Percentiles rank a stretch among this genome's conserved stretches.
These are phyloP conservation scores for Phaedon cochleariae DNA, from an alignment of 2,888 invertebrate species.

Conservation along the genomic window DNA sequence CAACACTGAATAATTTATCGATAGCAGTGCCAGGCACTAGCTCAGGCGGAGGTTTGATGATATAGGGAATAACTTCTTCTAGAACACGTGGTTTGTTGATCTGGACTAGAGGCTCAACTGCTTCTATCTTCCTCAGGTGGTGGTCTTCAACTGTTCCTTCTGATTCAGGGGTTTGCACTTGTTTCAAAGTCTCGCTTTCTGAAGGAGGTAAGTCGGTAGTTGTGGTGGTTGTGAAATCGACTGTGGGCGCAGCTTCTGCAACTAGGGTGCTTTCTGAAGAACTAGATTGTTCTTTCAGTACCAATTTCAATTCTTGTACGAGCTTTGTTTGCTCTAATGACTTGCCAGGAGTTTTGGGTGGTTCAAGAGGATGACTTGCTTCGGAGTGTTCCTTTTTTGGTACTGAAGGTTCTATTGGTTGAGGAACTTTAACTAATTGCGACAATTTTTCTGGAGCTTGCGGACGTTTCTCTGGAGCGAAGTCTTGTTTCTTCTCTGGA, in stretches of 20 bases:
- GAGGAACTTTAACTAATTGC: not conserved
- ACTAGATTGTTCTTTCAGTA: slow-evolving; percentile 25
- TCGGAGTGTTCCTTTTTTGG: not conserved
- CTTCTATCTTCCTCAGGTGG: slow-evolving; percentile 44
- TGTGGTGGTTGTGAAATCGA: slow-evolving; percentile 37
- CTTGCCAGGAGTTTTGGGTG: slow-evolving; percentile 17
- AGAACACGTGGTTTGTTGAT: slow-evolving; percentile 47
- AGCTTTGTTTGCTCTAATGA: slow-evolving; percentile 26
- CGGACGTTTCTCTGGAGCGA: not conserved
- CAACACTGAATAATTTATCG: slow-evolving; percentile 50
- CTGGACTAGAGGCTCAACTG: slow-evolving; percentile 51
- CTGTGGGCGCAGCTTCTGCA: slow-evolving; percentile 24
- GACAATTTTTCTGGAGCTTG: not conserved
- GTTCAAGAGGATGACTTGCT: not conserved
- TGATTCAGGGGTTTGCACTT: slow-evolving; percentile 46
- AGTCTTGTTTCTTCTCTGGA: slow-evolving; percentile 57
- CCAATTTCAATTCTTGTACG: slow-evolving; percentile 36
- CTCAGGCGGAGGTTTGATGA: slow-evolving; percentile 48
- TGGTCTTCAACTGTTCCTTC: slow-evolving; percentile 41
- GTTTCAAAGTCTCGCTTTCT: slow-evolving; percentile 43
- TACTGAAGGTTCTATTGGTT: not conserved
- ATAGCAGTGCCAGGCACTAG: slow-evolving; percentile 50
- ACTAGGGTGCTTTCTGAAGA: slow-evolving; percentile 27
- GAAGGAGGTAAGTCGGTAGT: slow-evolving; percentile 27
- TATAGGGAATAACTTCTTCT: slow-evolving; percentile 50